Evolutionary conservation across 1,140 invertebrate species (phyloP), one percentile per base, ranked within the genome.

Genomic region (Penaeus vannamei): DNA sequence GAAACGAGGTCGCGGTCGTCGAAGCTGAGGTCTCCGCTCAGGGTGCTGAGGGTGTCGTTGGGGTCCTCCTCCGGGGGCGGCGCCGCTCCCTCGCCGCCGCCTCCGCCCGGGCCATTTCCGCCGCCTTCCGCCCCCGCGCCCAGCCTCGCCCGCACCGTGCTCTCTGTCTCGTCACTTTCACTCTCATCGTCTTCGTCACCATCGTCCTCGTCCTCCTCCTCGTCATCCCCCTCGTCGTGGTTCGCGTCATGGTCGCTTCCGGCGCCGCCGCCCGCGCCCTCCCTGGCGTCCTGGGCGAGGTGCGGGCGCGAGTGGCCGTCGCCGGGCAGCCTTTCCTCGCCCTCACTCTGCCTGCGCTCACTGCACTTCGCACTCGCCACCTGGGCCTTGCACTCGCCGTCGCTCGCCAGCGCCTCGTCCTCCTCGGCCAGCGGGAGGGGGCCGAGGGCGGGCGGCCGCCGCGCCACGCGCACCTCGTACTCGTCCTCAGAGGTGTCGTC

Each of bases 81-180:
- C 79, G n/a, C 79, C 32, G 53, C 79, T 46, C 22, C 79, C 17
- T 60, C 53, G 17, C 32, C 53, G 19, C 26, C 22, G 23, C 14
- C 46, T 26, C 4, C 66, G 8, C 26, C 61, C 26, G 10, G 64
- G 17, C 32, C 64, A 17, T n/a, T 69, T 14, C 76, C 81, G 22
- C 22, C 62, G 22, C 53, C 36, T 14, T 29, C 85, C 32, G 19
- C 64, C 36, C 32, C 85, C 61, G 42, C 79, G 14, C 36, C 69
- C 19, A 32, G 64, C 22, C 82, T 84, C 14, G 90, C 90, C 36
- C 85, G 85, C 59, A 90, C 90, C 19, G 90, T 90, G 85, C 85
- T 90, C 62, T 90, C 85, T n/a, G 90, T 90, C 61, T 90, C 90
- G 12, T 87, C 86, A 80, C 86, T 87, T 32, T 90, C 90, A 66